Evolutionary conservation across 2,888 invertebrate species (phyloP), one percentile per base, ranked within the genome.

Genomic region (Seladonia tumulorum): DNA sequence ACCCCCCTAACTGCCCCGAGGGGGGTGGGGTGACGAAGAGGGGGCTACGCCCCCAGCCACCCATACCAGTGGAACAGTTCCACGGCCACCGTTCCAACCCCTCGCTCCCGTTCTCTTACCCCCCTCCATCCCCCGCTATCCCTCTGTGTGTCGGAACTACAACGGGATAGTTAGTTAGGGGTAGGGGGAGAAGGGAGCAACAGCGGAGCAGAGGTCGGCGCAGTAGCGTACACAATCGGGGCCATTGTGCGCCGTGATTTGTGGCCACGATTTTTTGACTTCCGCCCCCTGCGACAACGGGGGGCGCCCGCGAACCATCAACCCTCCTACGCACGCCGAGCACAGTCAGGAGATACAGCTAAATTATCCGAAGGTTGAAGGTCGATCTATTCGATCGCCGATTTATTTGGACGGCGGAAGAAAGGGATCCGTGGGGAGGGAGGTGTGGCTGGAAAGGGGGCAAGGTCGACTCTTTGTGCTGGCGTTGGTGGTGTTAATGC

Each of bases 211-310:
- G 84, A 84, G 86, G 57, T 83, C 85, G 84, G 53, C 25, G 85
- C 87, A 88, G 90, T 89, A 85, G 83, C 90, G 92, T 92, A 92
- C 92, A 94, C 94, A 95, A 94, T 94, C 94, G 94, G 91, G 88
- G 90, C 94, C 93, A 94, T 95, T 94, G 94, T 95, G 93, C 89
- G 84, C 92, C 85, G 94, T 95, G 94, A 94, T 95, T 95, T 94
- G 94, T 94, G 94, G 94, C 92, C 93, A 93, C 93, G 94, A 94
- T 94, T 94, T 94, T 94, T 94, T 94, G 92, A 94, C 94, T 94
- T 94, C 94, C 94, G 94, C 87, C 89, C 89, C 83, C 85, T 93
- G 93, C 88, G 88, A 88, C 84, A 29, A 29, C 85, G 82, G 86
- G 39, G 12, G 70, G 18, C 22, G 39, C 70, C 70, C 22, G 22